Percentiles rank a stretch among this genome's conserved stretches.
Evolutionary conservation across 64 coral and sea anemone species (phyloP).

Genomic region (Montipora sp.): DNA sequence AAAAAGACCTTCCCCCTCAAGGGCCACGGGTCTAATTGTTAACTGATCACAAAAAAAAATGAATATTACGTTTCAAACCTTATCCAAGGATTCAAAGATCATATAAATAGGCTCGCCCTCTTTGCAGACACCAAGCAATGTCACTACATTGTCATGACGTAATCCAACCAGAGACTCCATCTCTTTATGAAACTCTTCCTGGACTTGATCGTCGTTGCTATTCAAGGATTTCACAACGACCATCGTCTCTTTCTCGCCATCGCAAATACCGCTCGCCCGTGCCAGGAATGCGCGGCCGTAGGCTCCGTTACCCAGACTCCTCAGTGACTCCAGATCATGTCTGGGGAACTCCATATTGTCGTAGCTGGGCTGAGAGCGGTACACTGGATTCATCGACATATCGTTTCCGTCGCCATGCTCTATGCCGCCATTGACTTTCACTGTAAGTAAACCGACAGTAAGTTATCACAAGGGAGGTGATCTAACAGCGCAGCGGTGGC

Average conservation of each 20-base stretch:
- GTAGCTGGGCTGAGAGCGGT: slow-evolving; percentile 66
- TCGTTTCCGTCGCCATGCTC: slow-evolving; percentile 71
- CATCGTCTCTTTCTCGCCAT: slow-evolving; percentile 91
- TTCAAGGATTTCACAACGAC: slow-evolving; percentile 91
- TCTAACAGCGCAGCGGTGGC: no score
- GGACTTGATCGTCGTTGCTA: slow-evolving; percentile 78
- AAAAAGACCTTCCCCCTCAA: no score
- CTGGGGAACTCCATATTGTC: slow-evolving; percentile 91
- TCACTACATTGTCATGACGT: slow-evolving; percentile 74
- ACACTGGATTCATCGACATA: slow-evolving; percentile 68
- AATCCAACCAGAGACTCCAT: slow-evolving; percentile 72
- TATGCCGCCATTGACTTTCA: slow-evolving; percentile 59
- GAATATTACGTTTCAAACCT: slow-evolving; percentile 45
- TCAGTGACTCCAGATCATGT: slow-evolving; percentile 82
- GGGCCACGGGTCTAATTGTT: no score
- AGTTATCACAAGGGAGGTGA: background rate
- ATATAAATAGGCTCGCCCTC: slow-evolving; percentile 89
- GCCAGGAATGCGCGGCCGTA: slow-evolving; percentile 91
- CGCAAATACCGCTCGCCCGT: slow-evolving; percentile 84
- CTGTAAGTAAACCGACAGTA: background rate
- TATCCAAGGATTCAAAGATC: slow-evolving; percentile 96
- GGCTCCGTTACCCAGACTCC: slow-evolving; percentile 88
- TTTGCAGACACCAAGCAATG: slow-evolving; percentile 83
- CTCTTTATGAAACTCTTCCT: slow-evolving; percentile 82
- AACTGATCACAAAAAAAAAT: background rate